These are phyloP conservation scores for Nycticebus coucang DNA, from an alignment of 2,113 vertebrate species.

Conservation along the genomic window DNA sequence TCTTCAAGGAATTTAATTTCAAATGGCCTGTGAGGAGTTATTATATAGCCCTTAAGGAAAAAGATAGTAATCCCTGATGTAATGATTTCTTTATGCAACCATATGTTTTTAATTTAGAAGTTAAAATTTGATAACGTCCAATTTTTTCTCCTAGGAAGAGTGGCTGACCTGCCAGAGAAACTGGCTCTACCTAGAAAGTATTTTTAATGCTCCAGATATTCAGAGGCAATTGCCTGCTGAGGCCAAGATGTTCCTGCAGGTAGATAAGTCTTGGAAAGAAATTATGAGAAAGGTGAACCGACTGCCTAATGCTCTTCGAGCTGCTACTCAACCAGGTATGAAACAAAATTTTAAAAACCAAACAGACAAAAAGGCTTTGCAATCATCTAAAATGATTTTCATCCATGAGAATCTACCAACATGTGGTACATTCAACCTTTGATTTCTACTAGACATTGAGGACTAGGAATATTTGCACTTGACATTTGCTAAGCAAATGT, in stretches of 20 bases:
- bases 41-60: background rate
- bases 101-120: background rate
- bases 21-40: background rate
- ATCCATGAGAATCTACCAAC: background rate
- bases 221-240: slow-evolving; percentile 89
- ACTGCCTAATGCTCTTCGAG: slow-evolving; percentile 86
- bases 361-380: background rate
- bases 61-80: background rate
- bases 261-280: slow-evolving; percentile 92
- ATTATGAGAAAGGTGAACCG: slow-evolving; percentile 89
- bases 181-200: slow-evolving; percentile 91
- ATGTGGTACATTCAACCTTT: background rate
- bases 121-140: background rate
- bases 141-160: slow-evolving; percentile 85
- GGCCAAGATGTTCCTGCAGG: slow-evolving; percentile 91
- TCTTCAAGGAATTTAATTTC: background rate
- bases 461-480: background rate
- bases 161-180: slow-evolving; percentile 91
- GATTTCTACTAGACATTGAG: background rate
- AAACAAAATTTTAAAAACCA: background rate
- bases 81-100: background rate
- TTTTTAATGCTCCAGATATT: slow-evolving; percentile 91
- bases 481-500: background rate
- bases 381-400: background rate
- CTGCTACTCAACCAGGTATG: slow-evolving; percentile 87